These are phyloP conservation scores for Tetranychus piercei DNA, from an alignment of 2,888 invertebrate genomes.

Conservation along the genomic window DNA sequence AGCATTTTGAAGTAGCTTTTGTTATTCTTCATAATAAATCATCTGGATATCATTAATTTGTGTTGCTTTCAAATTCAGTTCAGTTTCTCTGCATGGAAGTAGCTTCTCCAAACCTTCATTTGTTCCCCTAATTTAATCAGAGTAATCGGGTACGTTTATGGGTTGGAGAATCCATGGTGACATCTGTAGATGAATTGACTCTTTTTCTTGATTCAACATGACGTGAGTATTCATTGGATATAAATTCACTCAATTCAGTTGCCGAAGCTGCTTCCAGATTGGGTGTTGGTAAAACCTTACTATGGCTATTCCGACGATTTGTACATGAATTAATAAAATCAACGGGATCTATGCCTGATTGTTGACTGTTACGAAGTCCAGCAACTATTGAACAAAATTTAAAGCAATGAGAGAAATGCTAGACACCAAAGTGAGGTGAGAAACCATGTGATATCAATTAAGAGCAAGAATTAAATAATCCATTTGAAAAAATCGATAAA, in stretches of 20 bases:
- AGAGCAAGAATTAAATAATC: too few relatives aligned
- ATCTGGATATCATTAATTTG: too few relatives aligned
- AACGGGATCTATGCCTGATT: slow-evolving; percentile 6
- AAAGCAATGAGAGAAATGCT: background rate
- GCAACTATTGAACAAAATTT: background rate
- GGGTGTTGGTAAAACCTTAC: slow-evolving; percentile 2
- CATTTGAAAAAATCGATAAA: too few relatives aligned
- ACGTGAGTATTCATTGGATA: slow-evolving; percentile 46
- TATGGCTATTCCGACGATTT: background rate
- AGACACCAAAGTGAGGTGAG: too few relatives aligned
- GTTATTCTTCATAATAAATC: too few relatives aligned
- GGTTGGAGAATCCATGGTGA: slow-evolving; percentile 57
- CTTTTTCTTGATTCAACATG: slow-evolving; percentile 39
- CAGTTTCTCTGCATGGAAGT: too few relatives aligned
- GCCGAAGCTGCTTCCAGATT: slow-evolving; percentile 24
- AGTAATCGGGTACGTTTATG: slow-evolving; percentile 41
- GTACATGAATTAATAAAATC: background rate
- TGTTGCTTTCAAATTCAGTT: too few relatives aligned
- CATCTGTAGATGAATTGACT: slow-evolving; percentile 48
- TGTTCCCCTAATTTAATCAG: slow-evolving; percentile 2
- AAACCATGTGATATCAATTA: too few relatives aligned
- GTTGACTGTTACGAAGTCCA: slow-evolving; percentile 9
- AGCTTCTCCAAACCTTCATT: background rate
- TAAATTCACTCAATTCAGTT: slow-evolving; percentile 50
- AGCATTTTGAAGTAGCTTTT: too few relatives aligned